phyloP scores from a whole-genome alignment of 2,888 invertebrate species.

The Eupithecia insigniata region DNA sequence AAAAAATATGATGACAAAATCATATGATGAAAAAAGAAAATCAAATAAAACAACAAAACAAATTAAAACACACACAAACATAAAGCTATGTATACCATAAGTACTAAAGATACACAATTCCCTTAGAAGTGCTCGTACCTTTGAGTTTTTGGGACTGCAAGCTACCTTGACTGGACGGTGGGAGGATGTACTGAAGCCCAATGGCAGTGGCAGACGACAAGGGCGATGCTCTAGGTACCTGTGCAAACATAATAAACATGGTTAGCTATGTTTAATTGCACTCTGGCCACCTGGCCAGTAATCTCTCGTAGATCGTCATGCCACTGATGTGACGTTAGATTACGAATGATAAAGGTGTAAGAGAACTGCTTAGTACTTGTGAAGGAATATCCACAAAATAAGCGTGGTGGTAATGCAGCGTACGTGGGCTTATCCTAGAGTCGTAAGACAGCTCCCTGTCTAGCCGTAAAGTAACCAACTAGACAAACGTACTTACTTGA shows the following conservation, averaged over 20 bases:
- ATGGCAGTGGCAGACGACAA: constrained; percentile 60
- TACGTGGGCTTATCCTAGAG: too few species aligned
- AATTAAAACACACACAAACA: background rate
- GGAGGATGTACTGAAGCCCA: constrained; percentile 64
- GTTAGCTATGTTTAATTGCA: background rate
- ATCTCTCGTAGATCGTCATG: too few species aligned
- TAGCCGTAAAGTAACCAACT: background rate
- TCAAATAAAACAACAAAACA: background rate
- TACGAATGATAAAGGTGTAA: background rate
- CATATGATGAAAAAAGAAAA: too few species aligned
- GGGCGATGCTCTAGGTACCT: constrained; percentile 75
- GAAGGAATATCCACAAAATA: background rate
- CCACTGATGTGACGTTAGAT: too few species aligned
- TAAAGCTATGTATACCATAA: background rate
- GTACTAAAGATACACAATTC: constrained; percentile 26
- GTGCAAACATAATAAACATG: constrained; percentile 6
- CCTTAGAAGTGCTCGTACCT: constrained; percentile 57
- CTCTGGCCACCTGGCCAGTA: too few species aligned
- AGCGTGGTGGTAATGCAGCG: background rate
- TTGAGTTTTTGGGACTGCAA: constrained; percentile 72
- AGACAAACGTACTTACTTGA: constrained; percentile 63
- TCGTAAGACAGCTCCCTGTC: background rate
- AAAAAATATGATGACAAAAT: background rate
- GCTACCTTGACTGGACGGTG: constrained; percentile 71
- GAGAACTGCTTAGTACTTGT: too few species aligned